These are phyloP conservation scores for Conchocele bisecta DNA, from an alignment of 2,888 invertebrate genomes.

Conservation along the genomic window DNA sequence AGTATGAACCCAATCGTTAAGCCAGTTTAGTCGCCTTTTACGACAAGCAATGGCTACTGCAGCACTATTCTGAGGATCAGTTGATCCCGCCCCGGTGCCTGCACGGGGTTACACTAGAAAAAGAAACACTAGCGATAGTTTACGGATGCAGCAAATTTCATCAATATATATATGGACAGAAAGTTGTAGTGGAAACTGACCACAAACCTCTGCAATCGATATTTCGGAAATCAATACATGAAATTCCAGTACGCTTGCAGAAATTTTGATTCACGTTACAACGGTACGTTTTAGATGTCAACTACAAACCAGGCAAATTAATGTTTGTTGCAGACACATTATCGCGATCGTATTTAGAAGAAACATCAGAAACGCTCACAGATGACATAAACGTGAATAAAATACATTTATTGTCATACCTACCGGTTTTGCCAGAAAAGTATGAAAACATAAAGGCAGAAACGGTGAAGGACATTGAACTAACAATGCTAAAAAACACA, in stretches of 20 bases:
- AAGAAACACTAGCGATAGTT: constrained; percentile 36
- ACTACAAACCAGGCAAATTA: constrained; percentile 16
- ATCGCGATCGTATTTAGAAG: constrained; percentile 13
- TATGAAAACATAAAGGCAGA: constrained; percentile 6
- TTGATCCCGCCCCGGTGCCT: no score
- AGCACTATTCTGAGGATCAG: no score
- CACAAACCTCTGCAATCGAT: constrained; percentile 34
- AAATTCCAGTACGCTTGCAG: constrained; percentile 25
- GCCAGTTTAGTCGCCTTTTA: no score
- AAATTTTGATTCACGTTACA: constrained; percentile 21
- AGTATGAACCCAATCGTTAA: no score
- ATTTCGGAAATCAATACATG: constrained; percentile 16
- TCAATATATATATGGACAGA: constrained; percentile 24
- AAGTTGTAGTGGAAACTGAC: constrained; percentile 28
- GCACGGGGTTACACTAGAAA: no score
- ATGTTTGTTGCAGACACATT: constrained; percentile 30
- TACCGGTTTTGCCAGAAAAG: constrained; percentile 9
- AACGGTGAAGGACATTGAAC: constrained; percentile 4
- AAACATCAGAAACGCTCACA: neutral
- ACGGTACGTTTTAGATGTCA: constrained; percentile 25
- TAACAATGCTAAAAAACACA: neutral
- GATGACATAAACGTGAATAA: constrained; percentile 18
- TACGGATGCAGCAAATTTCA: constrained; percentile 31
- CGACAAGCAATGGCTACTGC: no score
- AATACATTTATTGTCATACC: constrained; percentile 7